Percentiles rank a stretch among this genome's conserved stretches.
Evolutionary conservation across 2,113 vertebrate genomes (phyloP).

Genomic region (Ammodytes dubius): DNA sequence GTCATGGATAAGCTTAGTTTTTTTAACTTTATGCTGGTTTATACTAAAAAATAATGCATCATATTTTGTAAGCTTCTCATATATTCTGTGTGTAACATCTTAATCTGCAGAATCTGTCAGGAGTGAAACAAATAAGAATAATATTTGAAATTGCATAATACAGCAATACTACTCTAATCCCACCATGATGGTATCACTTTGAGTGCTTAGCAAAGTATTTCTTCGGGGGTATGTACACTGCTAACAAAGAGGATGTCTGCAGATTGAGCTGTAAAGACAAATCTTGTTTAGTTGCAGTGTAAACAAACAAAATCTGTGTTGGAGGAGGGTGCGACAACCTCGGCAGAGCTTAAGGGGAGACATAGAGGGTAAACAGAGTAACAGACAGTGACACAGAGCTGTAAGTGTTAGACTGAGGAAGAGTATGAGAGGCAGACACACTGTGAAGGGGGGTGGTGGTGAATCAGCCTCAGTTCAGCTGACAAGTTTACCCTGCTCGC

Average conservation of each 20-base stretch:
- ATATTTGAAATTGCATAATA: too few relatives aligned
- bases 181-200: neutral
- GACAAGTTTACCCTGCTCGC: constrained; percentile 61
- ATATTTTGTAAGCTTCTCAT: neutral
- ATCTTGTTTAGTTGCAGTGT: constrained; percentile 13
- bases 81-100: neutral
- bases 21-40: neutral
- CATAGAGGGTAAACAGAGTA: constrained; percentile 26
- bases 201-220: neutral
- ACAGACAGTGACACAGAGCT: constrained; percentile 52
- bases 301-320: constrained; percentile 52
- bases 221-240: constrained; percentile 15
- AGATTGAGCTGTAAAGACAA: neutral
- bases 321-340: constrained; percentile 10
- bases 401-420: constrained; percentile 61
- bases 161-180: neutral
- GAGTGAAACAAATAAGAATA: too few relatives aligned
- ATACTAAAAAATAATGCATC: neutral
- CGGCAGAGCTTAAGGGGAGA: constrained; percentile 7
- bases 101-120: neutral
- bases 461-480: constrained; percentile 72
- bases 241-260: constrained; percentile 29
- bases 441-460: constrained; percentile 62
- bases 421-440: constrained; percentile 52
- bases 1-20: neutral